Conservation (phyloP, 2,888 invertebrate genomes). For the Drosophila bunnanda region DNA sequence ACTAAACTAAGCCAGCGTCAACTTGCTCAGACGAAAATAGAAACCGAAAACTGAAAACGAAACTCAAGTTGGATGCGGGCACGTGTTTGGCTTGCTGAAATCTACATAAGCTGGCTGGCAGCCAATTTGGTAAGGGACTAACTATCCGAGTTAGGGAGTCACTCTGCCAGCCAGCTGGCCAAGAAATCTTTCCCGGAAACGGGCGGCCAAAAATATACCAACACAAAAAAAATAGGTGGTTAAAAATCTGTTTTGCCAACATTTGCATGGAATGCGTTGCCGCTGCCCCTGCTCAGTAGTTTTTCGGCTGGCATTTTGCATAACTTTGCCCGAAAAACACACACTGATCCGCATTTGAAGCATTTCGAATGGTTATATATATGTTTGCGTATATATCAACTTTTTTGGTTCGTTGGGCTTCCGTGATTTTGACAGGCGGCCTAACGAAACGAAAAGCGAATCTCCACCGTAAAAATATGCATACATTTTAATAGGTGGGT, state of each 20-base stretch:
- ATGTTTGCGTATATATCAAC: slow-evolving; percentile 53
- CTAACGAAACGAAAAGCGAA: slow-evolving; percentile 34
- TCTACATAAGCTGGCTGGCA: slow-evolving; percentile 78
- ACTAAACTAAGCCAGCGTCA: slow-evolving; percentile 37
- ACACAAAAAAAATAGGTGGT: slow-evolving; percentile 50
- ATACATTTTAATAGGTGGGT: slow-evolving; percentile 60
- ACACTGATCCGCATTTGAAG: slow-evolving; percentile 38
- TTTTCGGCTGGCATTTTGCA: slow-evolving; percentile 66
- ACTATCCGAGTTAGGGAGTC: slow-evolving; percentile 60
- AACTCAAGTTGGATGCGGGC: slow-evolving; percentile 71
- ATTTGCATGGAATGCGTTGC: slow-evolving; percentile 73
- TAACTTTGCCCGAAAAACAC: slow-evolving; percentile 59
- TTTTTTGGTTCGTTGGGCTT: slow-evolving; percentile 77
- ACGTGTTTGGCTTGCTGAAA: slow-evolving; percentile 75
- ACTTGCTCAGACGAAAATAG: slow-evolving; percentile 53
- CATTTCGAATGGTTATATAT: slow-evolving; percentile 56
- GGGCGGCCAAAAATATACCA: slow-evolving; percentile 19
- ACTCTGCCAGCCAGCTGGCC: slow-evolving; percentile 58
- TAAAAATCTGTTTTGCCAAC: slow-evolving; percentile 78
- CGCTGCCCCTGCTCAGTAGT: slow-evolving; percentile 37
- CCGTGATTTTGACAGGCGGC: slow-evolving; percentile 75
- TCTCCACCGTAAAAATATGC: slow-evolving; percentile 54
- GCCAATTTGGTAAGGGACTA: slow-evolving; percentile 74
- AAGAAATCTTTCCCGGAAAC: slow-evolving; percentile 63
- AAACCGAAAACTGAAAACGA: slow-evolving; percentile 70